phyloP scores from a whole-genome alignment of 2,888 invertebrate genomes.

The Thecocarcelia acutangulata region DNA sequence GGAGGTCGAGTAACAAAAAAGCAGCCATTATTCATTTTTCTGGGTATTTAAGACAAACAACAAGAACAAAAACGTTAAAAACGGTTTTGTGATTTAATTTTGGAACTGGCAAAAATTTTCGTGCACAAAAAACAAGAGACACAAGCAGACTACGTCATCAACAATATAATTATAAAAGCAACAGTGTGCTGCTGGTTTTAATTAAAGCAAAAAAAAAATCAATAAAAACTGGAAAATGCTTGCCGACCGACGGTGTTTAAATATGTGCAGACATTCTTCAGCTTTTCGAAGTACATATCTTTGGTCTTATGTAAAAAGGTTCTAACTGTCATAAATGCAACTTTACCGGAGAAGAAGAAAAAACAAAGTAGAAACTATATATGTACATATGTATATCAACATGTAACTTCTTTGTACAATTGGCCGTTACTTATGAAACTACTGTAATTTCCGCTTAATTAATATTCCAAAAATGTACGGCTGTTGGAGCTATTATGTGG shows the following conservation, averaged over 20 bases:
- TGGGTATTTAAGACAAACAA: slow-evolving; percentile 62
- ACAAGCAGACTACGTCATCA: slow-evolving; percentile 54
- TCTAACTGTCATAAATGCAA: too few relatives aligned
- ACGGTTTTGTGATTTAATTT: slow-evolving; percentile 51
- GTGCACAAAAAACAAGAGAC: slow-evolving; percentile 5
- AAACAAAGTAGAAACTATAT: too few relatives aligned
- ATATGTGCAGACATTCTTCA: background rate
- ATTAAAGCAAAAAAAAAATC: slow-evolving; percentile 12
- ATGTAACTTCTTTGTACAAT: too few relatives aligned
- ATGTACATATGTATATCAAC: background rate
- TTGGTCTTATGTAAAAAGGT: too few relatives aligned
- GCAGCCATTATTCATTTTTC: slow-evolving; percentile 81
- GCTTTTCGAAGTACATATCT: background rate
- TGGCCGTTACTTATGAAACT: too few relatives aligned
- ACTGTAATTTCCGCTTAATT: too few relatives aligned
- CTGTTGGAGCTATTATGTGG: too few relatives aligned
- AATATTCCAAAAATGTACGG: too few relatives aligned
- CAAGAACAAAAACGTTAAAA: slow-evolving; percentile 32
- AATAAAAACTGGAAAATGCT: background rate
- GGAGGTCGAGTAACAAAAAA: slow-evolving; percentile 74
- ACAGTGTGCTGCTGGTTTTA: slow-evolving; percentile 49
- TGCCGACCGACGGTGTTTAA: slow-evolving; percentile 54
- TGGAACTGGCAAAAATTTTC: slow-evolving; percentile 52
- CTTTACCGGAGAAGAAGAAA: too few relatives aligned
- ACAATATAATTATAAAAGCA: slow-evolving; percentile 47